Evolutionary conservation across 2,113 vertebrate genomes (phyloP).

Genomic region (Microtus oregoni): DNA sequence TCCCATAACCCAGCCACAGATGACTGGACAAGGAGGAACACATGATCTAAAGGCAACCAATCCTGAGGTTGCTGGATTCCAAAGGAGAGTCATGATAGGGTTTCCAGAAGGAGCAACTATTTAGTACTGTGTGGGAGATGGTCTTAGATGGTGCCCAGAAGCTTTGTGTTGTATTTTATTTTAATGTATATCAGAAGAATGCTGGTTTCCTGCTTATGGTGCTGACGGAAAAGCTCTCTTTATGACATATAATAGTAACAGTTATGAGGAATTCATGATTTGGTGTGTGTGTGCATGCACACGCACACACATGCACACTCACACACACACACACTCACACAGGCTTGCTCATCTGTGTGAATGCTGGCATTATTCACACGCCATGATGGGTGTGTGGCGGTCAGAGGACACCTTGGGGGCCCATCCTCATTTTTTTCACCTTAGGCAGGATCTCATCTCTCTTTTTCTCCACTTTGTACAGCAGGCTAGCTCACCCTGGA

Average conservation of each 20-base stretch:
- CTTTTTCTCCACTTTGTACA: background rate
- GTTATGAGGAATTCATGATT: background rate
- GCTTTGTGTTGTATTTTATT: background rate
- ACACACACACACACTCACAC: too few species aligned
- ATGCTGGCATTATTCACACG: background rate
- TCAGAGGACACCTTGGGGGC: background rate
- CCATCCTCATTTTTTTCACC: background rate
- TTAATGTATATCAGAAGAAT: background rate
- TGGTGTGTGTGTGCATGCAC: background rate
- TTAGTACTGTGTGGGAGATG: background rate
- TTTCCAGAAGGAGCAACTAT: background rate
- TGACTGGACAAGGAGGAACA: background rate
- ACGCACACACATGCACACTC: fast-evolving
- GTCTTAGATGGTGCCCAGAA: too few species aligned
- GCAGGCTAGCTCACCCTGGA: background rate
- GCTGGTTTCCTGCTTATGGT: background rate
- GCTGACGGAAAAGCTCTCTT: background rate
- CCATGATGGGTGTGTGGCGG: background rate
- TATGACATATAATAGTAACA: background rate
- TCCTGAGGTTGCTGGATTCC: background rate
- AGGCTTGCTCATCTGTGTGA: background rate
- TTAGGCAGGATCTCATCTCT: background rate
- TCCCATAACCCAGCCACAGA: background rate
- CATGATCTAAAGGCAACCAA: background rate
- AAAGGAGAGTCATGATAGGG: background rate